Conservation (phyloP, 1,140 invertebrate genomes). For the Asobara japonica region DNA sequence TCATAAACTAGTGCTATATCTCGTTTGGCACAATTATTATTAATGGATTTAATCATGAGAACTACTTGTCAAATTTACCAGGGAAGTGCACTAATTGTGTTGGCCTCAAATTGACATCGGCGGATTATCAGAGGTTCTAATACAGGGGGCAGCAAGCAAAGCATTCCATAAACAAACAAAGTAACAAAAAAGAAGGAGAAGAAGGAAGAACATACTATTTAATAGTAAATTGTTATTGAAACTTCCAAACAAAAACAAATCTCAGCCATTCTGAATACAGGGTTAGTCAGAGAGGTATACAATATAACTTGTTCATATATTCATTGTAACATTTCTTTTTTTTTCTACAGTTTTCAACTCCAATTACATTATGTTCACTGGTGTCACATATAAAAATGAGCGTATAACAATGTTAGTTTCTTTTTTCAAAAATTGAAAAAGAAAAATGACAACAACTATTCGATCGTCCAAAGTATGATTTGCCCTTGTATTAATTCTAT, state of each 20-base stretch:
- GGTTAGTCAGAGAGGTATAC: slow-evolving; percentile 30
- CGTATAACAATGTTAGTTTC: slow-evolving; percentile 45
- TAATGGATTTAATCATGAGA: neutral
- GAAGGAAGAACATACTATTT: slow-evolving; percentile 21
- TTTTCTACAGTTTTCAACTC: neutral
- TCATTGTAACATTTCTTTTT: slow-evolving; percentile 46
- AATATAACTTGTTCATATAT: neutral
- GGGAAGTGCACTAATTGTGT: neutral
- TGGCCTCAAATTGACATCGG: neutral
- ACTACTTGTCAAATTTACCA: neutral
- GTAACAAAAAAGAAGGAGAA: slow-evolving; percentile 59
- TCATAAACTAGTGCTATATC: no score
- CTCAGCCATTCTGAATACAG: slow-evolving; percentile 32
- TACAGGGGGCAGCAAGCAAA: slow-evolving; percentile 56
- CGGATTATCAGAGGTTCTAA: neutral
- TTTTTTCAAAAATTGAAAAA: slow-evolving; percentile 19
- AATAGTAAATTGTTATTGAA: slow-evolving; percentile 41
- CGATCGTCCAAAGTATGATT: slow-evolving; percentile 45
- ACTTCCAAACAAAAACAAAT: slow-evolving; percentile 41
- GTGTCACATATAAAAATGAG: slow-evolving; percentile 52
- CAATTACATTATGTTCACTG: slow-evolving; percentile 37
- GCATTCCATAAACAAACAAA: slow-evolving; percentile 63
- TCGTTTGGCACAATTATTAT: no score
- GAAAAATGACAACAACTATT: slow-evolving; percentile 35
- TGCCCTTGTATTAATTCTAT: no score